phyloP scores from a whole-genome alignment of 2,888 invertebrate genomes.

The Dysmachus trigonus region DNA sequence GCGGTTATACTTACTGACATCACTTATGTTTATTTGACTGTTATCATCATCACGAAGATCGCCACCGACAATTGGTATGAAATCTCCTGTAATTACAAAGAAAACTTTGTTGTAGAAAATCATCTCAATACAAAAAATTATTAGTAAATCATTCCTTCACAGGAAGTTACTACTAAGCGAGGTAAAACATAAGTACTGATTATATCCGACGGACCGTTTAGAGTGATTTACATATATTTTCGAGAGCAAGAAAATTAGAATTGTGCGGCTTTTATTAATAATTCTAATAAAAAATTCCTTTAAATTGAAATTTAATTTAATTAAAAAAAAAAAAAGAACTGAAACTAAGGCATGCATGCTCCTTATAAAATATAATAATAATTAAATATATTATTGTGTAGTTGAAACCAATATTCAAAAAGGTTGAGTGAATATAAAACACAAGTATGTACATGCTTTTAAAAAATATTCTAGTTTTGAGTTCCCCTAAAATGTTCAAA shows the following conservation, averaged over 20 bases:
- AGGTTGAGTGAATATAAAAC: too few relatives aligned
- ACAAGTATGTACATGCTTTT: too few relatives aligned
- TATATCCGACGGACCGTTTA: not conserved
- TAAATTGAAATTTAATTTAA: too few relatives aligned
- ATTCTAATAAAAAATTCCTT: too few relatives aligned
- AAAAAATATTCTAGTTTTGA: too few relatives aligned
- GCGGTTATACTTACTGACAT: slow-evolving; percentile 76
- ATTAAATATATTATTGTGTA: too few relatives aligned
- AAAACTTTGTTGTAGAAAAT: not conserved
- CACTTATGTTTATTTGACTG: slow-evolving; percentile 75
- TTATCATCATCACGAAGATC: slow-evolving; percentile 65
- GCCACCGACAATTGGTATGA: slow-evolving; percentile 29
- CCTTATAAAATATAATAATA: too few relatives aligned
- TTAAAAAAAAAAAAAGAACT: too few relatives aligned
- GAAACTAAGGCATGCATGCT: too few relatives aligned
- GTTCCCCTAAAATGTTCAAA: too few relatives aligned
- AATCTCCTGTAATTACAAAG: slow-evolving; percentile 44
- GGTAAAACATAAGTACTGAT: not conserved
- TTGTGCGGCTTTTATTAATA: too few relatives aligned
- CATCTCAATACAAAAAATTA: not conserved
- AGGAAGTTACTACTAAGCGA: not conserved
- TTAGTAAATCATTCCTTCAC: not conserved
- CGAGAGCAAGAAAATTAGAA: not conserved
- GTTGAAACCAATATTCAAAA: too few relatives aligned
- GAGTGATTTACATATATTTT: not conserved